Conservation (phyloP, 2,113 vertebrate genomes). For the Chiloscyllium plagiosum region DNA sequence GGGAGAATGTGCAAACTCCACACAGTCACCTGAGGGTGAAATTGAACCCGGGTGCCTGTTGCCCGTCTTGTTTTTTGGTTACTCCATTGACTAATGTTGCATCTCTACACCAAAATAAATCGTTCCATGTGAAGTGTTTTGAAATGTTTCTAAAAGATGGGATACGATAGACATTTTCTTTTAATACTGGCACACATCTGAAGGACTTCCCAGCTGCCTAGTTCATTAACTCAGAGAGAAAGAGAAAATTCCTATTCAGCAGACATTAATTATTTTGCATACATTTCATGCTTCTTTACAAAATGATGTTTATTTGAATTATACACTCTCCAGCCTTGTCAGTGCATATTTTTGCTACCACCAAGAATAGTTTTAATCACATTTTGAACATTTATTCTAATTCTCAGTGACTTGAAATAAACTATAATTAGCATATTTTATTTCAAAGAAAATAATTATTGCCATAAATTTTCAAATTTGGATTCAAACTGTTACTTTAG, state of each 20-base stretch:
- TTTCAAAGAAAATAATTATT: not conserved
- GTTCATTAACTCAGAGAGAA: not conserved
- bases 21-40: too few relatives aligned
- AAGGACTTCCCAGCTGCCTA: not conserved
- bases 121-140: not conserved
- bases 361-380: not conserved
- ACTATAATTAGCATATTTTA: not conserved
- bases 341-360: not conserved
- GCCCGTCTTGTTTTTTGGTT: not conserved
- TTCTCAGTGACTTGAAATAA: conserved; percentile 5
- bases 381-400: not conserved
- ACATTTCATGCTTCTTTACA: not conserved
- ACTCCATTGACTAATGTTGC: not conserved
- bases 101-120: not conserved
- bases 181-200: not conserved
- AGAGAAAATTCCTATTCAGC: not conserved
- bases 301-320: not conserved
- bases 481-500: not conserved
- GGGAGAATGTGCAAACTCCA: too few relatives aligned
- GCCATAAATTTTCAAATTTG: not conserved
- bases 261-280: not conserved
- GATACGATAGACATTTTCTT: not conserved
- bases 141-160: not conserved
- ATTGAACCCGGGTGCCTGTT: too few relatives aligned
- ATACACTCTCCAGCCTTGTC: not conserved